Evolutionary conservation across 2,888 invertebrate species (phyloP).

Genomic region (Pammene aurita): DNA sequence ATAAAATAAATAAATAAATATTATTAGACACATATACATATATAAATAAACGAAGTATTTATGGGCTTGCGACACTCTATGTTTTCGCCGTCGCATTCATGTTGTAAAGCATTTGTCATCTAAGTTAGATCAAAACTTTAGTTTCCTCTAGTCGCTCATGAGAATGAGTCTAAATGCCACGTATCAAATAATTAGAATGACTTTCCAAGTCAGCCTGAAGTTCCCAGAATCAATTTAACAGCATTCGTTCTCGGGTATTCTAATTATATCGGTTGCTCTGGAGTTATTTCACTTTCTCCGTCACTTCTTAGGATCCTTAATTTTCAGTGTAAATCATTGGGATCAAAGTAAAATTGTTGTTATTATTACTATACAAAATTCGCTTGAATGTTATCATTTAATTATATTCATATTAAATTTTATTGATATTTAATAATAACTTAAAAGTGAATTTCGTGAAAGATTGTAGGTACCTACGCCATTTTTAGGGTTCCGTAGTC

Average conservation of each 20-base stretch:
- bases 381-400: neutral
- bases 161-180: neutral
- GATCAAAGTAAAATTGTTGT: neutral
- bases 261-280: neutral
- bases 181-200: neutral
- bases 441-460: too few relatives aligned
- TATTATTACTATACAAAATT: neutral
- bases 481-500: too few relatives aligned
- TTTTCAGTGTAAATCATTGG: neutral
- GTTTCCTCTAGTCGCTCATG: too few relatives aligned
- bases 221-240: neutral
- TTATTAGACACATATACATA: too few relatives aligned
- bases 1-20: too few relatives aligned
- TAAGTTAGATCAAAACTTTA: too few relatives aligned
- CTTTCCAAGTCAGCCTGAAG: neutral
- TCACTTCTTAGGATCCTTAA: neutral
- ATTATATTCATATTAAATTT: neutral
- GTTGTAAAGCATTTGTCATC: too few relatives aligned
- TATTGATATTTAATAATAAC: too few relatives aligned
- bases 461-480: too few relatives aligned
- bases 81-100: too few relatives aligned
- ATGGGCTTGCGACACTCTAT: too few relatives aligned
- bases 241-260: neutral
- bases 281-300: neutral
- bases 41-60: too few relatives aligned